phyloP scores from a whole-genome alignment of 2,797 vertebrate species.

The Myotis planiceps region DNA sequence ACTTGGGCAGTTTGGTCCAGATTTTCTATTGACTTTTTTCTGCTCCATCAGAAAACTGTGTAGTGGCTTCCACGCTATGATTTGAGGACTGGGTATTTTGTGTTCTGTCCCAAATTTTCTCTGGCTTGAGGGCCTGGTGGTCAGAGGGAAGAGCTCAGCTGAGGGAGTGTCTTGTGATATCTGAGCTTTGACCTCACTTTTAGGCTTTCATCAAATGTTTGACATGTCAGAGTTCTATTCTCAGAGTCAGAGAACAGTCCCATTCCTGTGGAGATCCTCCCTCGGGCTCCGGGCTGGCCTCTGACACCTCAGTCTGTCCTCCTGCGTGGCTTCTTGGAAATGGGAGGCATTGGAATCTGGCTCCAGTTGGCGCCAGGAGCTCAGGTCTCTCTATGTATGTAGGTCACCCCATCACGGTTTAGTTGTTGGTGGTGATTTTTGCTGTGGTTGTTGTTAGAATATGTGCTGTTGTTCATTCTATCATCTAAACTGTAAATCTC shows the following conservation, averaged over 20 bases:
- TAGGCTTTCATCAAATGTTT: neutral
- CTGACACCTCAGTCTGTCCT: neutral
- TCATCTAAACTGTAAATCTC: neutral
- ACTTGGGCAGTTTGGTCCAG: neutral
- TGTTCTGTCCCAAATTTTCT: neutral
- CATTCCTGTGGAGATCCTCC: neutral
- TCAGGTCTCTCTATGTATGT: neutral
- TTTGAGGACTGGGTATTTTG: neutral
- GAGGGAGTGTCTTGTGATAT: neutral
- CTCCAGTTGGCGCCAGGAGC: neutral
- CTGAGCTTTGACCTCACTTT: neutral
- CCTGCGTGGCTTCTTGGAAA: neutral
- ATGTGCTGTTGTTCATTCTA: neutral
- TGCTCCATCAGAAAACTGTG: neutral
- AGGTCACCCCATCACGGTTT: neutral
- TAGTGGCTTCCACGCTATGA: neutral
- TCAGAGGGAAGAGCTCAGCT: neutral
- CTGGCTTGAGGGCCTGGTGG: neutral
- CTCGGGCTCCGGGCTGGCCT: too few species aligned
- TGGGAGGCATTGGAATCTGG: too few species aligned
- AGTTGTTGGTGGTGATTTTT: neutral
- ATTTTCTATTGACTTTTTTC: constrained; percentile 26
- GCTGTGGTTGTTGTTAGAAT: neutral
- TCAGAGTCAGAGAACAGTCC: neutral
- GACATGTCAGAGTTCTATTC: neutral